A percentile compares a stretch with the other conserved stretches of the same genome.
phyloP scores from a whole-genome alignment of 2,888 invertebrate species.

The Caenorhabditis wallacei region DNA sequence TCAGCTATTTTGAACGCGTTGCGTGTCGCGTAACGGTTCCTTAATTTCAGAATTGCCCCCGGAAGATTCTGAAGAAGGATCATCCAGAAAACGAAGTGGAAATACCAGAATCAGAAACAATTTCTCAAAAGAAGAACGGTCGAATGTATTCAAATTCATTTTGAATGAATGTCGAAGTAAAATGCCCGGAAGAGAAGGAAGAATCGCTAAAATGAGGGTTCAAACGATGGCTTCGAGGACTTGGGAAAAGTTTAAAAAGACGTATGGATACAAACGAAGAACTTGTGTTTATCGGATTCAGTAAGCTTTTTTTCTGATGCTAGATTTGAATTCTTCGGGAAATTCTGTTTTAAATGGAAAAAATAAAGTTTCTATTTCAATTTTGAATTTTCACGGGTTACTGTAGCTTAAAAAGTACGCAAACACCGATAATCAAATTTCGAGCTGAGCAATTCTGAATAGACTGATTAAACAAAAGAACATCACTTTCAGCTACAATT shows the following conservation, averaged over 20 bases:
- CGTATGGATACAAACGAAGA: neutral
- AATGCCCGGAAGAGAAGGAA: neutral
- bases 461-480: neutral
- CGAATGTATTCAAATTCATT: neutral
- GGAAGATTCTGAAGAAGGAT: neutral
- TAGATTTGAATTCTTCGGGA: too few species aligned
- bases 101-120: neutral
- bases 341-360: too few species aligned
- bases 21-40: too few species aligned
- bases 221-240: neutral
- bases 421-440: too few species aligned
- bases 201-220: constrained; percentile 6
- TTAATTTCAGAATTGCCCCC: too few species aligned
- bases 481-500: constrained; percentile 15
- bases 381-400: too few species aligned
- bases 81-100: neutral
- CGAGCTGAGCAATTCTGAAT: too few species aligned
- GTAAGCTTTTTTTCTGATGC: neutral
- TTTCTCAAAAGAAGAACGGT: neutral
- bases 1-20: too few species aligned
- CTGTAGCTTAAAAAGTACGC: too few species aligned
- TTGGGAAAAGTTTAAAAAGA: constrained; percentile 6
- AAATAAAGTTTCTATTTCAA: too few species aligned
- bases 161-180: neutral
- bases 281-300: neutral